A percentile compares a stretch with the other conserved stretches of the same genome.
Evolutionary conservation across 2,113 vertebrate genomes (phyloP).

Genomic region (Speoplatyrhinus poulsoni): DNA sequence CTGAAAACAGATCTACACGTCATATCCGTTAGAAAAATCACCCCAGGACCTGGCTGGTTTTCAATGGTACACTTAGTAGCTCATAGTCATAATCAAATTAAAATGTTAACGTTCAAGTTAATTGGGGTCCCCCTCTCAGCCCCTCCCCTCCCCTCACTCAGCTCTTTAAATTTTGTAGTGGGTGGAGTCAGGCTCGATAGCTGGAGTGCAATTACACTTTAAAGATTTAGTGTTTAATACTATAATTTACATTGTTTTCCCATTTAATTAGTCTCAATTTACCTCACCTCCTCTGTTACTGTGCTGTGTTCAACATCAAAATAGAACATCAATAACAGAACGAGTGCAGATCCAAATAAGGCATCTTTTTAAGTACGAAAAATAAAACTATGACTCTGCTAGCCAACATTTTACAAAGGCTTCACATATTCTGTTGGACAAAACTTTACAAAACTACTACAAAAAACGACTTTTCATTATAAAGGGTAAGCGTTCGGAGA

Average conservation of each 20-base stretch:
- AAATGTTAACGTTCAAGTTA: too few relatives aligned
- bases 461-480: constrained; percentile 7
- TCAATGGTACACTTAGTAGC: too few relatives aligned
- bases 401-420: constrained; percentile 59
- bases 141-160: too few relatives aligned
- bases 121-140: too few relatives aligned
- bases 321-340: constrained; percentile 21
- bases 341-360: constrained; percentile 50
- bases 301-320: constrained; percentile 1
- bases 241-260: background rate
- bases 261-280: constrained; percentile 10
- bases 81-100: too few relatives aligned
- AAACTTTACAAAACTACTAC: constrained; percentile 51
- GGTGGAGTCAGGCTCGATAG: too few relatives aligned
- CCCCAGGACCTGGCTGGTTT: too few relatives aligned
- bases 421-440: background rate
- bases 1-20: too few relatives aligned
- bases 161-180: too few relatives aligned
- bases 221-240: constrained; percentile 7
- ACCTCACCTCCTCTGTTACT: constrained; percentile 2
- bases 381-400: constrained; percentile 50
- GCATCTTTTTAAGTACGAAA: constrained; percentile 54
- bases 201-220: background rate
- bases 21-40: too few relatives aligned
- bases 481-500: constrained; percentile 21